These are phyloP conservation scores for Nicator chloris DNA, from an alignment of 2,113 vertebrate species.

Conservation along the genomic window DNA sequence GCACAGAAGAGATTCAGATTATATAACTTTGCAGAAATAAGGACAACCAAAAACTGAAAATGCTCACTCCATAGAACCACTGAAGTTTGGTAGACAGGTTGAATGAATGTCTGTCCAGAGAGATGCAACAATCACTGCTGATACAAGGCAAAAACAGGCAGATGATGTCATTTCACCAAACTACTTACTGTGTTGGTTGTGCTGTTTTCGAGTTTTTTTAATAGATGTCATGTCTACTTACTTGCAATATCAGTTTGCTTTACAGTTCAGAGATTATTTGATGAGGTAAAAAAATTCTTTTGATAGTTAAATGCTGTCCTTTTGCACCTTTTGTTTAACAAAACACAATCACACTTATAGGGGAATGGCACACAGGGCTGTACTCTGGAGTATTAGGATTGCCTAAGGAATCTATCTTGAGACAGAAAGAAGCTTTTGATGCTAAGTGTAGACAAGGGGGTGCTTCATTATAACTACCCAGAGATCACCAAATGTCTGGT, in stretches of 20 bases:
- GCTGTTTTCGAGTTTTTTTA: rapidly evolving
- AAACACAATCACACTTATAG: neutral
- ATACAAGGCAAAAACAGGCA: neutral
- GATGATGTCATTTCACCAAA: neutral
- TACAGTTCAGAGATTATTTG: neutral
- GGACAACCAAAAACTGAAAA: neutral
- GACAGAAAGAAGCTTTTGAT: neutral
- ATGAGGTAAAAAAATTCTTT: neutral
- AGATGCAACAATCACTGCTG: neutral
- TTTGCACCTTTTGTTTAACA: neutral
- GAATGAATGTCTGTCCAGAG: neutral
- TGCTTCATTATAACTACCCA: neutral
- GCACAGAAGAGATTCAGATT: neutral
- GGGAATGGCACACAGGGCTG: neutral
- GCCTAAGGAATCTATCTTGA: neutral
- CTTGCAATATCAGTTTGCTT: neutral
- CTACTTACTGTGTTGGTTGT: neutral
- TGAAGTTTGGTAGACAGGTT: neutral
- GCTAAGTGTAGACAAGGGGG: neutral
- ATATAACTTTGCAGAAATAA: neutral
- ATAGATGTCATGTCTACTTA: neutral
- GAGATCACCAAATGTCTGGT: neutral
- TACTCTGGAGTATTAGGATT: neutral
- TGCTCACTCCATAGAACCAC: neutral
- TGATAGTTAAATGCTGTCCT: neutral